Percentiles rank a stretch among this genome's conserved stretches.
Evolutionary conservation across 2,113 vertebrate genomes (phyloP).

Genomic region (Tetraodon nigroviridis): DNA sequence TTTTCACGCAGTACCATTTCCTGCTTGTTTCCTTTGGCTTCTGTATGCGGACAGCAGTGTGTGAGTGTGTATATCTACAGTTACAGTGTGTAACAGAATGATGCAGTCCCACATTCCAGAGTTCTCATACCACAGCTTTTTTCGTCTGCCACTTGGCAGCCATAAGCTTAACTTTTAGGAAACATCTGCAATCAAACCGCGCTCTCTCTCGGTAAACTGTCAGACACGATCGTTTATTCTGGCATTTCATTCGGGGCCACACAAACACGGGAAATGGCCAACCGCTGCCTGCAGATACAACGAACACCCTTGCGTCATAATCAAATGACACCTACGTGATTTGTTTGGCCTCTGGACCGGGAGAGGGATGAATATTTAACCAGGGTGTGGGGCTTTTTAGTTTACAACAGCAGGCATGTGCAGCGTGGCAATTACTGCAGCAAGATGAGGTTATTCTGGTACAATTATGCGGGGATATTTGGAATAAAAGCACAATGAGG

Average conservation of each 20-base stretch:
- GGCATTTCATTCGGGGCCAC: slow-evolving; percentile 1
- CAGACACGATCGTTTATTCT: slow-evolving; percentile 9
- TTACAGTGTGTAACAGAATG: slow-evolving; percentile 7
- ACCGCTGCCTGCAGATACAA: not conserved
- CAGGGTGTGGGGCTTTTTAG: slow-evolving; percentile 41
- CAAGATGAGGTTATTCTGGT: not conserved
- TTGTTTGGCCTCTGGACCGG: slow-evolving; percentile 43
- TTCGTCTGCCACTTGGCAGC: not conserved
- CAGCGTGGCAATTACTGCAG: not conserved
- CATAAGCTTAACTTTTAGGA: slow-evolving; percentile 11
- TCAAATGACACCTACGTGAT: slow-evolving; percentile 48
- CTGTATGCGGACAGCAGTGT: not conserved
- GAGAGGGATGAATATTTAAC: slow-evolving; percentile 60
- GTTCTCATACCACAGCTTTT: slow-evolving; percentile 20
- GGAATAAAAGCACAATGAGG: too few species aligned
- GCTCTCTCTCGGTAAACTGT: slow-evolving; percentile 6
- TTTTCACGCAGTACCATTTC: slow-evolving; percentile 17
- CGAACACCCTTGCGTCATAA: slow-evolving; percentile 6
- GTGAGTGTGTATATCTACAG: slow-evolving; percentile 6
- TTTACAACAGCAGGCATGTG: slow-evolving; percentile 29
- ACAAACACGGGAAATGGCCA: slow-evolving; percentile 15
- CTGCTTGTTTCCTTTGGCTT: slow-evolving; percentile 5
- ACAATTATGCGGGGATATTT: not conserved
- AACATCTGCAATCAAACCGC: slow-evolving; percentile 7
- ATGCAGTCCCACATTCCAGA: slow-evolving; percentile 50